These are phyloP conservation scores for Salvelinus namaycush DNA, from an alignment of 2,113 vertebrate species.

Conservation along the genomic window DNA sequence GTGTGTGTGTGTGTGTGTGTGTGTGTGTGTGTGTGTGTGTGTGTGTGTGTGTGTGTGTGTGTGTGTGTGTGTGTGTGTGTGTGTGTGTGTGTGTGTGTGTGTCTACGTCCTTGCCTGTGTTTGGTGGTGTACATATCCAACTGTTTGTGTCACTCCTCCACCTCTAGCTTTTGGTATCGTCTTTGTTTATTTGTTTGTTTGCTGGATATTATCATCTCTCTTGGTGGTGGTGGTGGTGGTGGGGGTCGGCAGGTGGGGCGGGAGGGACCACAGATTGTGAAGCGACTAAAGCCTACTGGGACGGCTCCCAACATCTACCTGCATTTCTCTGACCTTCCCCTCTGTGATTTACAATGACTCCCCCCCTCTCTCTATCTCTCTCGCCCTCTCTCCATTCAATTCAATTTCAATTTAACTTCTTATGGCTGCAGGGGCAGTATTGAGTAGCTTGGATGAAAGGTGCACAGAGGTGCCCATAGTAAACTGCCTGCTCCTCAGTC, in stretches of 20 bases:
- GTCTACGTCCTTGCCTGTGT: conserved; percentile 3
- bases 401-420: too few species aligned
- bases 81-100: conserved; percentile 10
- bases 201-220: conserved; percentile 4
- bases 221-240: not conserved
- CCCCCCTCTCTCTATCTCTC: conserved; percentile 6
- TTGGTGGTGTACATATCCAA: not conserved
- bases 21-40: too few species aligned
- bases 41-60: too few species aligned
- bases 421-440: too few species aligned
- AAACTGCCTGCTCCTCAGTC: too few species aligned
- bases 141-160: not conserved
- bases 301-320: conserved; percentile 54
- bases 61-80: conserved; percentile 9
- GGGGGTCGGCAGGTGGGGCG: not conserved
- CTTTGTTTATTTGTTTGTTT: conserved; percentile 19
- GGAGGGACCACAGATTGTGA: conserved; percentile 27
- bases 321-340: conserved; percentile 50
- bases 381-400: not conserved
- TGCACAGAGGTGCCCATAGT: too few species aligned
- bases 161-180: not conserved
- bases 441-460: too few species aligned
- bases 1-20: too few species aligned
- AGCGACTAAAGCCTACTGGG: conserved; percentile 36
- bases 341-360: conserved; percentile 26